A percentile compares a stretch with the other conserved stretches of the same genome.
These are phyloP conservation scores for Anthopleura sola DNA, from an alignment of 64 coral and sea anemone genomes.

Conservation along the genomic window DNA sequence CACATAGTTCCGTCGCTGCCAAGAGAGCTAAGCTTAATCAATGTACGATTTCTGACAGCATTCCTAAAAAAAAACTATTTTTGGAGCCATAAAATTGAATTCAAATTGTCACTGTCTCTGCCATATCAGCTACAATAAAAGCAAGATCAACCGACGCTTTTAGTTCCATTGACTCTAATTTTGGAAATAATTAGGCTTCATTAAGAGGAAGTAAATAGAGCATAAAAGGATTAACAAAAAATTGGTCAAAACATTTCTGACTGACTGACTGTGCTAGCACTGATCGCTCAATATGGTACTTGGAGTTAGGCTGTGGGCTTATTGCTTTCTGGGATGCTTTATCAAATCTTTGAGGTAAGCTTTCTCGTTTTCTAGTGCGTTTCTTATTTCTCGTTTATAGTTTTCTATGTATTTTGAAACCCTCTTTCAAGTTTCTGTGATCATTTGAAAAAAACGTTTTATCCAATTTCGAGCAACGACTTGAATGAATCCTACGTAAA, in stretches of 20 bases:
- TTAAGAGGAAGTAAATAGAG: neutral
- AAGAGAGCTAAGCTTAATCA: neutral
- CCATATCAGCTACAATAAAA: neutral
- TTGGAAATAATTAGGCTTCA: neutral
- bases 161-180: neutral
- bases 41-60: neutral
- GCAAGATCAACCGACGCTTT: neutral
- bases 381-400: no score
- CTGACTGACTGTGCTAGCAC: no score
- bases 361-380: neutral
- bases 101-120: neutral
- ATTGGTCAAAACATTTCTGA: neutral
- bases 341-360: neutral
- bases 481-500: no score
- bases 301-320: neutral
- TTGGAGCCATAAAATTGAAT: neutral
- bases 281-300: neutral
- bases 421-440: no score
- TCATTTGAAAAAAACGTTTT: no score
- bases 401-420: no score
- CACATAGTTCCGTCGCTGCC: slow-evolving; percentile 1
- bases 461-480: no score
- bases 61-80: neutral
- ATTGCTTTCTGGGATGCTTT: neutral
- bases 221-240: neutral